These are phyloP conservation scores for Melanchra persicariae DNA, from an alignment of 2,888 invertebrate species.

Conservation along the genomic window DNA sequence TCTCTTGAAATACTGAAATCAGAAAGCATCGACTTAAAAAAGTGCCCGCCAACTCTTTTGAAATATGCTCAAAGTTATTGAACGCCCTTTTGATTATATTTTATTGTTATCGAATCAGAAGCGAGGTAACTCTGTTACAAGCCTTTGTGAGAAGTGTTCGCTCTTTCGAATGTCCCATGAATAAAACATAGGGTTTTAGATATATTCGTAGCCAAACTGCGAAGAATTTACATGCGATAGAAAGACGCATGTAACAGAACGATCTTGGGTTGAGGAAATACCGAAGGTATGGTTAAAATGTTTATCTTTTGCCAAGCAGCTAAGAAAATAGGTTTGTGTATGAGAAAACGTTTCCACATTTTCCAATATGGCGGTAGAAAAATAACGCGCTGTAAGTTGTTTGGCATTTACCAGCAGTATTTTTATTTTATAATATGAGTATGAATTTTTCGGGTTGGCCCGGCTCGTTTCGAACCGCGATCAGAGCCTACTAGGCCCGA, in stretches of 20 bases:
- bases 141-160: constrained; percentile 33
- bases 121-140: constrained; percentile 43
- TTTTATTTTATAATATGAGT: too few relatives aligned
- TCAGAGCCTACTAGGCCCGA: neutral
- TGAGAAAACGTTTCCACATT: constrained; percentile 13
- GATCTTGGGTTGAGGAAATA: constrained; percentile 15
- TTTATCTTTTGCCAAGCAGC: constrained; percentile 25
- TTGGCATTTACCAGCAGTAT: neutral
- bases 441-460: neutral
- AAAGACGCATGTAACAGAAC: constrained; percentile 6
- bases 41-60: constrained; percentile 37
- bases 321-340: constrained; percentile 19
- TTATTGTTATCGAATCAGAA: constrained; percentile 56
- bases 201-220: constrained; percentile 39
- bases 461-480: neutral
- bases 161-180: constrained; percentile 56
- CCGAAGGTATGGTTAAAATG: constrained; percentile 33
- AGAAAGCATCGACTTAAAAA: constrained; percentile 47
- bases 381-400: neutral
- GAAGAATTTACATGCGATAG: constrained; percentile 51
- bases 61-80: constrained; percentile 60
- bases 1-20: constrained; percentile 47
- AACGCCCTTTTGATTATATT: constrained; percentile 58
- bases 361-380: neutral
- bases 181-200: constrained; percentile 57